Evolutionary conservation across 2,113 vertebrate genomes (phyloP).

Genomic region (Periophthalmus modestus): DNA sequence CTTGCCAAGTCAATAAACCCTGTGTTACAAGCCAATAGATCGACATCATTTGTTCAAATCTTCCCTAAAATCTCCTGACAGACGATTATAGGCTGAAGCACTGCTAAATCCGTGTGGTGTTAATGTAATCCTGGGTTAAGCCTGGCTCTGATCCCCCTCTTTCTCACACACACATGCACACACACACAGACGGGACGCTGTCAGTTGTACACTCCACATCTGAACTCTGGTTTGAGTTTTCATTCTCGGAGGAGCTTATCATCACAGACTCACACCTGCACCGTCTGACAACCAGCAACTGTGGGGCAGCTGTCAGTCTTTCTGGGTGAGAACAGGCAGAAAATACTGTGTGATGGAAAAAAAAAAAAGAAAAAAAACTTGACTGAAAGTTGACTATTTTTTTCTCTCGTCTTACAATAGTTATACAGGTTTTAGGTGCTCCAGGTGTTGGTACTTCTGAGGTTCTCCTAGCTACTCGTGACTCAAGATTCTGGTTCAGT

Average conservation of each 20-base stretch:
- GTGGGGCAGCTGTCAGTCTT: conserved; percentile 6
- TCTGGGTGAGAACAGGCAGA: not conserved
- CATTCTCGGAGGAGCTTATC: conserved; percentile 6
- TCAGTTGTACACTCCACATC: conserved; percentile 14
- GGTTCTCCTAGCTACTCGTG: too few species aligned
- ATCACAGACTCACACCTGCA: conserved; percentile 7
- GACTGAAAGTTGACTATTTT: too few species aligned
- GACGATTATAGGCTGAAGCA: not conserved
- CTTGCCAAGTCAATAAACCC: not conserved
- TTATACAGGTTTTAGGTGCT: too few species aligned
- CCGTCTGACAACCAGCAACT: not conserved
- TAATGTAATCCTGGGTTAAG: conserved; percentile 7
- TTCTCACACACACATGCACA: not conserved
- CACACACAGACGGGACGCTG: not conserved
- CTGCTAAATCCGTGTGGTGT: conserved; percentile 2
- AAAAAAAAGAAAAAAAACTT: too few species aligned
- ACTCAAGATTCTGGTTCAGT: too few species aligned
- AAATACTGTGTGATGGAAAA: not conserved
- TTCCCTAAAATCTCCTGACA: not conserved
- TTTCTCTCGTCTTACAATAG: too few species aligned
- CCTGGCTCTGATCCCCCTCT: not conserved
- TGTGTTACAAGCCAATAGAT: not conserved
- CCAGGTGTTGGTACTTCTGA: too few species aligned
- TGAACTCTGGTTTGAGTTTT: not conserved
- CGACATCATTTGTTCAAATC: conserved; percentile 1